Evolutionary conservation across 2,113 vertebrate genomes (phyloP).

Genomic region (Oostethus manadensis): DNA sequence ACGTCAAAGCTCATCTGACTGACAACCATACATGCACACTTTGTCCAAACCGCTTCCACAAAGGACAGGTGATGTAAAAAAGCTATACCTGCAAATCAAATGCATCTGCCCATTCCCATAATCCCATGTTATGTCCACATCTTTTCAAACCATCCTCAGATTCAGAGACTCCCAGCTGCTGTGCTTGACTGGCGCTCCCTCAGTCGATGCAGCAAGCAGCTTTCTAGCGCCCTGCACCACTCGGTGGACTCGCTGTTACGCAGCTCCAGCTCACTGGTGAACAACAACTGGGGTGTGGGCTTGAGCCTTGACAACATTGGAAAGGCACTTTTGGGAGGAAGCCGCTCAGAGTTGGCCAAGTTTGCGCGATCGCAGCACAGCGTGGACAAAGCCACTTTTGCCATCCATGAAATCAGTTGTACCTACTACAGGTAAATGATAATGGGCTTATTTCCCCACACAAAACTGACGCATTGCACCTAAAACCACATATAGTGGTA

Average conservation of each 20-base stretch:
- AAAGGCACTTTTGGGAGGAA: constrained; percentile 62
- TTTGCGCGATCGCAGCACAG: constrained; percentile 68
- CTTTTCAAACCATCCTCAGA: constrained; percentile 29
- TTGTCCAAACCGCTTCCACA: constrained; percentile 68
- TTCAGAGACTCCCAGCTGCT: constrained; percentile 64
- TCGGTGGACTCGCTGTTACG: constrained; percentile 69
- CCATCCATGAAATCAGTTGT: constrained; percentile 72
- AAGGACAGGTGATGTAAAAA: constrained; percentile 43
- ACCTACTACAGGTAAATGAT: constrained; percentile 68
- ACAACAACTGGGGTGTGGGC: constrained; percentile 66
- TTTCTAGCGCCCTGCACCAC: constrained; percentile 69
- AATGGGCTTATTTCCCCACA: background rate
- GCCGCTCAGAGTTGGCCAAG: constrained; percentile 67
- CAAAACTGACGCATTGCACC: no score
- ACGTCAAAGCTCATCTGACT: constrained; percentile 60
- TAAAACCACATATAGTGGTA: no score
- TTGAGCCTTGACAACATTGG: constrained; percentile 55
- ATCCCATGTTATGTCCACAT: background rate
- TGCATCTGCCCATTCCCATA: background rate
- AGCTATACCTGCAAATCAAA: background rate
- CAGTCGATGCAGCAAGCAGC: constrained; percentile 67
- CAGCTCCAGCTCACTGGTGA: constrained; percentile 63
- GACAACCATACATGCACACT: constrained; percentile 69
- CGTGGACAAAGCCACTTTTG: constrained; percentile 73
- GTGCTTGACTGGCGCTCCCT: constrained; percentile 71